Evolutionary conservation across 2,113 vertebrate genomes (phyloP).

Genomic region (Nestor notabilis): DNA sequence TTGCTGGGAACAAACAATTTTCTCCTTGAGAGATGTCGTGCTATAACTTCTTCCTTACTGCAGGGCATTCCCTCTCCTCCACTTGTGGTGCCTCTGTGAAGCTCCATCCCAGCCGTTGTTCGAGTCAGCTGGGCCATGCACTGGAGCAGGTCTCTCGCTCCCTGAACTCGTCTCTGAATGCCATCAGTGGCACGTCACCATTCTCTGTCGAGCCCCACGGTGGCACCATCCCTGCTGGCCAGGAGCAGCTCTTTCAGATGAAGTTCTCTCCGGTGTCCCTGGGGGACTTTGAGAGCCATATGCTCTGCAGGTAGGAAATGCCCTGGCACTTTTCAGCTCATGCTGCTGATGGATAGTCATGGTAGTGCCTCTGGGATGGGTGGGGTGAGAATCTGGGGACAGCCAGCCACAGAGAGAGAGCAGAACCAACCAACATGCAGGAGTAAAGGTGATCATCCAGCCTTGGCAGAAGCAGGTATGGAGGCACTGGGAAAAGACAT

Average conservation of each 20-base stretch:
- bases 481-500: not conserved
- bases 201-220: conserved; percentile 81
- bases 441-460: not conserved
- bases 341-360: fast-evolving
- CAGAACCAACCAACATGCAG: not conserved
- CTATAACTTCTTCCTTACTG: not conserved
- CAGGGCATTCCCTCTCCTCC: not conserved
- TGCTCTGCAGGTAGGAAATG: conserved; percentile 84
- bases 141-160: conserved; percentile 39
- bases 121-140: conserved; percentile 1
- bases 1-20: not conserved
- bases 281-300: conserved; percentile 74
- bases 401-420: not conserved
- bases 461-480: not conserved
- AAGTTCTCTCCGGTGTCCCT: conserved; percentile 80
- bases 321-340: fast-evolving
- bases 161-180: conserved; percentile 1
- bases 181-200: not conserved
- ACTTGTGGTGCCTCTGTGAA: not conserved
- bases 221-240: conserved; percentile 73
- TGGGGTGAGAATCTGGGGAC: not conserved
- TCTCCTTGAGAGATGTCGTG: not conserved
- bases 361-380: not conserved
- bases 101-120: not conserved
- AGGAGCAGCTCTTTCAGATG: conserved; percentile 74